Evolutionary conservation across 2,113 vertebrate genomes (phyloP), one percentile per base, ranked within the genome.

Genomic region (Pimephales promelas): DNA sequence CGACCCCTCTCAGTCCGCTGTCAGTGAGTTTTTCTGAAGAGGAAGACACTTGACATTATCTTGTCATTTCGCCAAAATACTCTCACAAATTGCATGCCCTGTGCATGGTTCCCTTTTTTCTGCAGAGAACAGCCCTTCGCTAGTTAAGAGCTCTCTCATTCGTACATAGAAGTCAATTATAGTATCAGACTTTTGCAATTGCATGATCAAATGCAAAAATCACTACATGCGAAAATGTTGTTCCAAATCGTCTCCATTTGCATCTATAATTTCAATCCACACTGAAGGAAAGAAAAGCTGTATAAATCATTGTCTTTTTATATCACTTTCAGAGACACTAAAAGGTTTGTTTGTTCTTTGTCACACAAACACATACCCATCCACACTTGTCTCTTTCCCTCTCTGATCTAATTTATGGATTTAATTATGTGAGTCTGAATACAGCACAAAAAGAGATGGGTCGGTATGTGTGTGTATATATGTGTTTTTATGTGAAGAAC

Each of bases 21-120:
- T 13, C 45, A 14, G 20, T 36, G 34, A 59, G 77, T 45, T 28
- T 73, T 14, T 49, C 20, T 59, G 49, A 77, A 77, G 74, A 77
- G 49, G 62, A 84, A 71, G 24, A 79, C 83, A 72, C 34, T 70
- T 71, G 83, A 84, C 83, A 79, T 84, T 79, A 34, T 59, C 76
- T 57, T 76, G 49, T 59, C 49, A 26, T 57, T 22, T 24, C 2
- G 20, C 24, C 11, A 78, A 31, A 26, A 20, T 13, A 22, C 59
- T 64, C 24, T 31, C 57, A 47, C 18, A 64, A 28, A 66, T n/a
- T 79, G 43, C n/a, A 26, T 10, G 14, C 36, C 4, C n/a, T 61
- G 3, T 40, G 34, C 22, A n/a, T 79, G 43, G 40, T 31, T 49
- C 78, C 62, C 34, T 79, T n/a, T 62, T 40, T 22, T 22, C 28